phyloP scores from a whole-genome alignment of 1,140 invertebrate species.

The Hestina assimilis region DNA sequence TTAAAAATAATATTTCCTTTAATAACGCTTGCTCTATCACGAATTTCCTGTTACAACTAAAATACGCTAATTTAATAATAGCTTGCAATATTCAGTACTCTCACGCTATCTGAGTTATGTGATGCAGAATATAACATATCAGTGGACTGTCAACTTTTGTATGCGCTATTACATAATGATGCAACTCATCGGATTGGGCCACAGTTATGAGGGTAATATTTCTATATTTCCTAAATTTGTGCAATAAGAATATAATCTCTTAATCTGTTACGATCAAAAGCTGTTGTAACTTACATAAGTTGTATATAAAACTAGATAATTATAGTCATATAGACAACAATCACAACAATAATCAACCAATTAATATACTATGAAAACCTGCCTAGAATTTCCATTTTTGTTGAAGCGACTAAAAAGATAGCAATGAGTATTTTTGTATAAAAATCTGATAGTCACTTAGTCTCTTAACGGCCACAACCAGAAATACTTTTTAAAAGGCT shows the following conservation, averaged over 20 bases:
- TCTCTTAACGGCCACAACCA: no score
- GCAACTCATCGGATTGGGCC: conserved; percentile 23
- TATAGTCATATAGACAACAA: background rate
- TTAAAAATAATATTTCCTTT: background rate
- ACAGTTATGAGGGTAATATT: conserved; percentile 14
- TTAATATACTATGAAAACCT: no score
- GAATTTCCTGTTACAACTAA: background rate
- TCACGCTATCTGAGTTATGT: background rate
- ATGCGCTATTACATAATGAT: conserved; percentile 11
- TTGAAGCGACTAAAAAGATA: no score
- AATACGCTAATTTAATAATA: background rate
- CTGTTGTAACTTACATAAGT: background rate
- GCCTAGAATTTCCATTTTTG: no score
- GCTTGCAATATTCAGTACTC: background rate
- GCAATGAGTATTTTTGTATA: no score
- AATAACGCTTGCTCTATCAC: background rate
- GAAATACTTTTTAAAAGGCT: no score
- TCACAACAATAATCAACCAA: no score
- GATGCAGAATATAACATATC: conserved; percentile 3
- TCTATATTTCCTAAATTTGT: conserved; percentile 12
- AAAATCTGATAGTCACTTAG: no score
- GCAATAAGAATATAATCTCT: conserved; percentile 1
- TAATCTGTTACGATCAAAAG: background rate
- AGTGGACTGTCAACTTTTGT: background rate
- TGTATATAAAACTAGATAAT: background rate